Conservation (phyloP, 2,888 invertebrate species). For the Andricus quercusramuli region DNA sequence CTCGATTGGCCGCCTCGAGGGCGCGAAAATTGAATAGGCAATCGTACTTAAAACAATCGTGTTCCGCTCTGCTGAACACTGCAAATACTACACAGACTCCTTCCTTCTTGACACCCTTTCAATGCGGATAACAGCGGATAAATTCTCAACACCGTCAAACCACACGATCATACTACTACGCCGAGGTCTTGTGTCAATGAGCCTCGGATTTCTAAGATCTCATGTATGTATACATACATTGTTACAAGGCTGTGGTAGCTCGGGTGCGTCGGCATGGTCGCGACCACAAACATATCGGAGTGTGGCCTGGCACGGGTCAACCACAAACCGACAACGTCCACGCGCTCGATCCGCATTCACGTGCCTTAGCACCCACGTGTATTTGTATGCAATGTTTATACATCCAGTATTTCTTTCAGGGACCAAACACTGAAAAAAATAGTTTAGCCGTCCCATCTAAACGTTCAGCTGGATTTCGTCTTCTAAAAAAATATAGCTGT, state of each 20-base stretch:
- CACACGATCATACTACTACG: not conserved
- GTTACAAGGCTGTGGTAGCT: slow-evolving; percentile 51
- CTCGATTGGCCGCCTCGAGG: slow-evolving; percentile 69
- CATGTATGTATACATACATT: slow-evolving; percentile 17
- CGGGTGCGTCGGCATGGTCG: slow-evolving; percentile 69
- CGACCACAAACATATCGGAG: slow-evolving; percentile 75
- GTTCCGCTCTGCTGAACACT: slow-evolving; percentile 48
- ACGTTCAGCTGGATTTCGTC: too few species aligned
- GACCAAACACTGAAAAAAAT: too few species aligned
- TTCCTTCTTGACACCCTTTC: slow-evolving; percentile 32
- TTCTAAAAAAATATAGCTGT: too few species aligned
- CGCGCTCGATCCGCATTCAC: slow-evolving; percentile 57
- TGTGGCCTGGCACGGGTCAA: slow-evolving; percentile 74
- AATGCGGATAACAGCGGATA: slow-evolving; percentile 35
- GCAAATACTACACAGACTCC: slow-evolving; percentile 13
- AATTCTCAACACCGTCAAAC: slow-evolving; percentile 19
- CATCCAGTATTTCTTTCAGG: not conserved
- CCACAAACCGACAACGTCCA: slow-evolving; percentile 76
- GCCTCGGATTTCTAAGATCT: slow-evolving; percentile 10
- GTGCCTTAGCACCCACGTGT: slow-evolving; percentile 32
- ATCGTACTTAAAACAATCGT: slow-evolving; percentile 47
- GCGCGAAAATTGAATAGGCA: slow-evolving; percentile 67
- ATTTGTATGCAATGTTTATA: slow-evolving; percentile 12
- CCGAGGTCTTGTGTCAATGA: slow-evolving; percentile 32
- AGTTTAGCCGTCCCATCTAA: too few species aligned